These are phyloP conservation scores for Tenthredo notha DNA, from an alignment of 2,888 invertebrate species.

Conservation along the genomic window DNA sequence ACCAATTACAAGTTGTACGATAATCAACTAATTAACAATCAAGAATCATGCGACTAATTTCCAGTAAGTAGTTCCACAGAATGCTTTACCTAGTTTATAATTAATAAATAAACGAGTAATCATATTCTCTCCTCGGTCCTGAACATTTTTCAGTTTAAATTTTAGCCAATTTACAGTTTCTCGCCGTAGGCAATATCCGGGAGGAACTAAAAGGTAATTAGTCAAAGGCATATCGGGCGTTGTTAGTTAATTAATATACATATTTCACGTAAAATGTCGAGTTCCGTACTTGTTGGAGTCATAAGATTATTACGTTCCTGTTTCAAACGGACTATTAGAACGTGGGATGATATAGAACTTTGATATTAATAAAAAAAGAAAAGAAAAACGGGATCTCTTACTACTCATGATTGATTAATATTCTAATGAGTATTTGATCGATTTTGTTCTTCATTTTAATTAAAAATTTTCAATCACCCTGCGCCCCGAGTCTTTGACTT, in stretches of 20 bases:
- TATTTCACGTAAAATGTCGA: neutral
- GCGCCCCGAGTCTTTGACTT: neutral
- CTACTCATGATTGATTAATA: neutral
- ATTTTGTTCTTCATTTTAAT: constrained; percentile 13
- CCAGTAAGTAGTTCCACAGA: neutral
- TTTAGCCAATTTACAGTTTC: neutral
- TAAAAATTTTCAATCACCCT: neutral
- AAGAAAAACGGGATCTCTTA: neutral
- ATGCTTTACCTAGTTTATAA: neutral
- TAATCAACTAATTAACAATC: neutral
- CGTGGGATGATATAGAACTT: neutral
- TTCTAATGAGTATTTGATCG: constrained; percentile 6
- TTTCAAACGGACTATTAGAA: neutral
- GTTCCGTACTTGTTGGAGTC: neutral
- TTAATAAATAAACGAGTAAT: neutral
- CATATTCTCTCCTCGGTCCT: neutral
- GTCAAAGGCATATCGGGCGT: neutral
- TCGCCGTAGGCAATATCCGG: neutral
- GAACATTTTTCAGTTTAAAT: neutral
- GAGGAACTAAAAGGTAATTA: neutral
- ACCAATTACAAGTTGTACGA: neutral
- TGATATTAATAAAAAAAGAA: neutral
- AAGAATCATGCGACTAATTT: neutral
- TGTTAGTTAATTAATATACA: constrained; percentile 3
- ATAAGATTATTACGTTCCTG: neutral